Conservation (phyloP, 1,140 invertebrate genomes). For the Cardiocondyla obscurior region DNA sequence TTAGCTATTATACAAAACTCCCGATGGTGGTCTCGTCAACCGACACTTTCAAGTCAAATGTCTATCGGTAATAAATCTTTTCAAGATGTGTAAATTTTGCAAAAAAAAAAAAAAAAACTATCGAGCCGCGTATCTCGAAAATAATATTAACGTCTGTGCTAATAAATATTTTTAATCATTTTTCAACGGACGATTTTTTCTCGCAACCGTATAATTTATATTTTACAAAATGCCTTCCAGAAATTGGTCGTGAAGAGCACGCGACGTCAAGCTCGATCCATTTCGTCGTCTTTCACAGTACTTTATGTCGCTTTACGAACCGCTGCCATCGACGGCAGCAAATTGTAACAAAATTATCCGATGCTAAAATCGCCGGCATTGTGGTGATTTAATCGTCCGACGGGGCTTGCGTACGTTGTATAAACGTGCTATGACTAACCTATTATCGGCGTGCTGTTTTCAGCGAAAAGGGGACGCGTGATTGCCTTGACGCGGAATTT, state of each 20-base stretch:
- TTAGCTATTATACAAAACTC: conserved; percentile 45
- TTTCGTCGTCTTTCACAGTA: background rate
- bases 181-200: background rate
- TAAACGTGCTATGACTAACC: conserved; percentile 45
- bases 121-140: background rate
- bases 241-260: background rate
- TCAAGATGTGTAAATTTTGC: background rate
- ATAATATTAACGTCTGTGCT: background rate
- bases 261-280: background rate
- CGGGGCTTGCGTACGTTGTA: conserved; percentile 43
- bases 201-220: background rate
- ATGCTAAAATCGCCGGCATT: conserved; percentile 28
- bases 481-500: conserved; percentile 37
- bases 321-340: background rate
- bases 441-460: conserved; percentile 21
- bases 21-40: background rate
- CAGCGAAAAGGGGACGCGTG: conserved; percentile 18
- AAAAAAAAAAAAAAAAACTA: too few relatives aligned
- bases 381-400: conserved; percentile 32
- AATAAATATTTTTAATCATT: background rate
- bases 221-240: background rate
- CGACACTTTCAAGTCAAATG: background rate
- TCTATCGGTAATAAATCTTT: background rate
- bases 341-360: conserved; percentile 11
- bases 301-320: conserved; percentile 1